Conservation (phyloP, 2,797 vertebrate genomes). For the Monodelphis domestica region DNA sequence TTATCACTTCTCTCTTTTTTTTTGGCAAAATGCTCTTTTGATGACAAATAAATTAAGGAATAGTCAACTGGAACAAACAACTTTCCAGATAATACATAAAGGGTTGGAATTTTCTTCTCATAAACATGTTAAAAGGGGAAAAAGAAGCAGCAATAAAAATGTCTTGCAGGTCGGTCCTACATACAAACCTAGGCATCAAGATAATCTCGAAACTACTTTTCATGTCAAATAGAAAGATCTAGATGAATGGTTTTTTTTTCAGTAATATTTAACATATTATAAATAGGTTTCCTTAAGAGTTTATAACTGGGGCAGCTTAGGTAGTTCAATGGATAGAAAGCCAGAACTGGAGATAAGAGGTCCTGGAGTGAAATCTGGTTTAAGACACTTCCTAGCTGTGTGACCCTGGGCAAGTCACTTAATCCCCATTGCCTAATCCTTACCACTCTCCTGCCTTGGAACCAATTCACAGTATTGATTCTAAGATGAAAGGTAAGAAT, state of each 20-base stretch:
- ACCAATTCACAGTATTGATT: no score
- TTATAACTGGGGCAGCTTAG: no score
- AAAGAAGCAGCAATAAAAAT: background rate
- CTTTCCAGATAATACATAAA: background rate
- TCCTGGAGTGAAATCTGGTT: no score
- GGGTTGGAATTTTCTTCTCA: background rate
- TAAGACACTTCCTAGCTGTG: no score
- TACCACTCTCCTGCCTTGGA: no score
- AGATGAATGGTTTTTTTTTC: no score
- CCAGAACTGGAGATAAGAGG: no score
- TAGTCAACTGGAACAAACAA: background rate
- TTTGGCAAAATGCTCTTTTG: background rate
- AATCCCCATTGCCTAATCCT: no score
- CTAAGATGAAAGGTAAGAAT: no score
- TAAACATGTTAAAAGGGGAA: background rate
- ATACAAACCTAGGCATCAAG: background rate
- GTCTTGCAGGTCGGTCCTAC: background rate
- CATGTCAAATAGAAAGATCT: background rate
- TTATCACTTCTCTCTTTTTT: background rate
- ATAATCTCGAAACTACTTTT: background rate
- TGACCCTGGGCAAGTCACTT: no score
- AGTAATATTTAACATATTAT: no score
- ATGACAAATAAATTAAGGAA: background rate
- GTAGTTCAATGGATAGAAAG: no score
- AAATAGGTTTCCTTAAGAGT: background rate